Base-by-base conservation (phyloP, 2,113 vertebrate species). In the Thermophis baileyi region DNA sequence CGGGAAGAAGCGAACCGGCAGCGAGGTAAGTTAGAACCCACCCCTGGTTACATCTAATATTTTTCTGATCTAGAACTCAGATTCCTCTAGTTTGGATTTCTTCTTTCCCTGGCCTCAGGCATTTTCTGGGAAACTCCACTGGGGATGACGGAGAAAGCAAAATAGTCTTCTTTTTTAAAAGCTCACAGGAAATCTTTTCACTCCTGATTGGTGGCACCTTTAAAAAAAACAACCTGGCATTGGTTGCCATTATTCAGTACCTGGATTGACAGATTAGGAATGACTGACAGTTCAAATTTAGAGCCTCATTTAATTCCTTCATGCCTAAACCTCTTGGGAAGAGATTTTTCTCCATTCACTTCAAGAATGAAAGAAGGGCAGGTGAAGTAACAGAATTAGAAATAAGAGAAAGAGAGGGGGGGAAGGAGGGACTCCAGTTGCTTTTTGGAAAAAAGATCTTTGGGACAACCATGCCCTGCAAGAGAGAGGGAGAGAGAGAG, bases 401-500 rank as follows among this genome's bases (percentile, higher is more conserved):
- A 40, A 44, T 40, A 14, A 40, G n/a, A 81, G n/a, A n/a, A 6
- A 69, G 60, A 30, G 57, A 69, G 63, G 2, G n/a, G 2, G 69
- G 69, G 6, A 40, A 2, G 69, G 6, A 18, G 16, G 16, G 16
- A 81, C 2, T n/a, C 30, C 1, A 69, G 63, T 69, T 69, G 63
- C 30, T 69, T 14, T 69, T 6, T 69, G 12, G 4, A 63, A n/a
- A 69, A n/a, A 69, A 2, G 11, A 69, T 69, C 0, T 69, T 69
- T n/a, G 30, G 12, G 30, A 69, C 11, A 25, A 30, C 60, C 27
- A 30, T 63, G 60, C 11, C 25, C 25, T 60, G 27, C 11, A 63
- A 12, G 3, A n/a, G 60, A 69, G 30, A 5, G 6, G 16, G 12
- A 8, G 6, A 6, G 25, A 11, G 25, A n/a, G 1, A 0, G n/a